Base-by-base conservation (phyloP, 37 sponge, comb jelly and placozoan genomes). In the Beroe forskalii region DNA sequence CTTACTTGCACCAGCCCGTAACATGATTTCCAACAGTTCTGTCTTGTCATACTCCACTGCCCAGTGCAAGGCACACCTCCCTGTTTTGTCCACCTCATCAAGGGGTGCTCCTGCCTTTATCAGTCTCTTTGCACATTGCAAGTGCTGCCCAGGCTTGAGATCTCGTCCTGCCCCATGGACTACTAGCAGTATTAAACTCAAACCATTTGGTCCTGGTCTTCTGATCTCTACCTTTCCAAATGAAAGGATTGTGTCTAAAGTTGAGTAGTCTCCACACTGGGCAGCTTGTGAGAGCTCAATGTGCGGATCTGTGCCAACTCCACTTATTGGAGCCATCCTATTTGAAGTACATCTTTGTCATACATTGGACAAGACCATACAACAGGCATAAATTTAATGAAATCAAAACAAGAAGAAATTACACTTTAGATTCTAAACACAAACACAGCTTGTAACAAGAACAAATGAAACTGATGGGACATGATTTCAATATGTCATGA, bases 201-300 rank as follows among this genome's bases (percentile, higher is more conserved):
- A 37, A 17, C 86, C 86, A 80, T 80, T 80, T 20, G 86, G 86
- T 23, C 86, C 86, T n/a, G 86, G 86, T 44, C 86, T 80, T 38
- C 86, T 80, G 44, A 80, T 80, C 55, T 80, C 86, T n/a, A 80
- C 86, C 27, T 80, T 80, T 3, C 86, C 86, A 43, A 80, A 80
- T 23, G 86, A 80, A 14, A 80, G 55, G n/a, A 80, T 80, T 9
- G 86, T 80, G 48, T 80, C 86, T 1, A 80, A 48, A 9, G 86
- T 80, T 9, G 86, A 80, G 48, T 44, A 80, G 55, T 41, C 55
- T 20, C 86, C 86, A 41, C 55, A 44, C 42, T 80, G 86, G 0
- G 55, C 86, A 17, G 55, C 86, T 44, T 44, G 44, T 32, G 44
- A 80, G 25, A 80, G 86, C 30, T 80, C 86, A 4, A 80, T 44